Evolutionary conservation across 2,797 vertebrate genomes (phyloP).

Genomic region (Chromis chromis): DNA sequence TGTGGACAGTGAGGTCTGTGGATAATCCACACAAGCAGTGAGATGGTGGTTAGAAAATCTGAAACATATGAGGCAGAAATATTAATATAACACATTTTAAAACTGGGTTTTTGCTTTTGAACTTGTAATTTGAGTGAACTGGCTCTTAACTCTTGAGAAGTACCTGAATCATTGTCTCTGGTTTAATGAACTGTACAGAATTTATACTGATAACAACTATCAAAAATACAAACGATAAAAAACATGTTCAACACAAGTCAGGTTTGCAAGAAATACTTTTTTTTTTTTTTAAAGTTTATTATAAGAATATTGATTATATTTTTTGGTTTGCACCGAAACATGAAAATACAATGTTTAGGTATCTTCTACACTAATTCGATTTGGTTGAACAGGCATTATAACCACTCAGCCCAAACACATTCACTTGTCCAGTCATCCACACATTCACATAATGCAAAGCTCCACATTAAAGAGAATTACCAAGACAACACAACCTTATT

Average conservation of each 20-base stretch:
- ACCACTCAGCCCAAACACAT: slow-evolving; percentile 52
- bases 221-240: slow-evolving; percentile 7
- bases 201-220: neutral
- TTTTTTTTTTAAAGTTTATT: slow-evolving; percentile 80
- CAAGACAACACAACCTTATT: slow-evolving; percentile 16
- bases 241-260: neutral
- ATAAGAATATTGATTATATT: slow-evolving; percentile 86
- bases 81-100: neutral
- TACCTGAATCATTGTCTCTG: neutral
- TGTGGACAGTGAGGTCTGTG: too few relatives aligned
- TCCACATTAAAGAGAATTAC: slow-evolving; percentile 51
- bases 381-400: slow-evolving; percentile 70
- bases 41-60: neutral
- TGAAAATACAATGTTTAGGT: slow-evolving; percentile 76
- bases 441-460: slow-evolving; percentile 60
- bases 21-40: neutral
- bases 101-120: neutral
- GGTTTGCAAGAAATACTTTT: slow-evolving; percentile 36
- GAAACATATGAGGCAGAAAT: neutral
- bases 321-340: slow-evolving; percentile 79
- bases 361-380: slow-evolving; percentile 69
- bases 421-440: slow-evolving; percentile 33
- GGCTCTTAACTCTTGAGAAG: neutral
- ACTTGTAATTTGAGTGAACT: neutral
- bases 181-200: too few relatives aligned